Conservation (phyloP, 2,113 vertebrate species). For the Mormyrus lacerda region DNA sequence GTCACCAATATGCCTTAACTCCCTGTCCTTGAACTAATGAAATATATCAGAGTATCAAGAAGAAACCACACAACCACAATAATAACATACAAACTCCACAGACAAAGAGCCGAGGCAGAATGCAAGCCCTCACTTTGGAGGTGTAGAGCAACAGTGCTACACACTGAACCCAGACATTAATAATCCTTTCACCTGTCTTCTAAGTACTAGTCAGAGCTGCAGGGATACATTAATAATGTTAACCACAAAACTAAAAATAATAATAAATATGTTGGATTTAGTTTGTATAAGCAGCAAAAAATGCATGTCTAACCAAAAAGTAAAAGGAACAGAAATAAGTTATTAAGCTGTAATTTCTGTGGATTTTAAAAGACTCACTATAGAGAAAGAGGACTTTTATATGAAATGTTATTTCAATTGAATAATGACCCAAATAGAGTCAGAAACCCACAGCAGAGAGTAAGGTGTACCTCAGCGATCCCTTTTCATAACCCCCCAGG, state of each 20-base stretch:
- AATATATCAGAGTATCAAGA: not conserved
- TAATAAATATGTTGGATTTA: not conserved
- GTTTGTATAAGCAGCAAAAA: not conserved
- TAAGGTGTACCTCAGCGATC: not conserved
- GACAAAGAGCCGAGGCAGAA: not conserved
- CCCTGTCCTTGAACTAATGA: not conserved
- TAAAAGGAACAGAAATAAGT: not conserved
- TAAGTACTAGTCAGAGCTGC: not conserved
- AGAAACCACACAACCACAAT: not conserved
- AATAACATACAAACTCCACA: not conserved
- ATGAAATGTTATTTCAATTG: not conserved
- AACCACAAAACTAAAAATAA: not conserved
- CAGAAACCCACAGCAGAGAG: not conserved
- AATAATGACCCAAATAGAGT: not conserved
- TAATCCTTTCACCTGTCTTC: not conserved
- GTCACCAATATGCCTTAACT: not conserved
- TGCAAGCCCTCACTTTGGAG: not conserved
- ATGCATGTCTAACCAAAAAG: not conserved
- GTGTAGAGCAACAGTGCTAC: not conserved
- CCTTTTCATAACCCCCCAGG: not conserved
- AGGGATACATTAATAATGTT: not conserved
- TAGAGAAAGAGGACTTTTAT: not conserved
- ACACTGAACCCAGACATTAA: not conserved
- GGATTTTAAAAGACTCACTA: not conserved
- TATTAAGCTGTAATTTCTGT: not conserved